Evolutionary conservation across 2,113 vertebrate genomes (phyloP).

Genomic region (Promerops cafer): DNA sequence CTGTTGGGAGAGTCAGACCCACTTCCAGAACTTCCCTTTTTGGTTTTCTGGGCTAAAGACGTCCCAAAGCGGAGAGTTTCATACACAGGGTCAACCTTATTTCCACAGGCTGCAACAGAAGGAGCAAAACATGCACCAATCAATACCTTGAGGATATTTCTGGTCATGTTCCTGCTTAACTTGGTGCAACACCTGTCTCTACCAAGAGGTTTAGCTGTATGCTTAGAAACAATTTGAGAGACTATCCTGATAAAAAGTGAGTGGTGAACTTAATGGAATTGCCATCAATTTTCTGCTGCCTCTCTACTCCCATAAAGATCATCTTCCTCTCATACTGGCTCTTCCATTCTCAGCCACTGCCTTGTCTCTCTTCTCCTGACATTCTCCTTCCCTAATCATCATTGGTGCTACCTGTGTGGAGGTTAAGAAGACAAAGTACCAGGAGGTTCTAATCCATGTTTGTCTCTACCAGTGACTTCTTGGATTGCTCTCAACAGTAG

Average conservation of each 20-base stretch:
- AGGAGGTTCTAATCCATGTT: neutral
- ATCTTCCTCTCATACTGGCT: neutral
- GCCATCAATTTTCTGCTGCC: neutral
- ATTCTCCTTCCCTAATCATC: neutral
- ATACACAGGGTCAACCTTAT: slow-evolving; percentile 97
- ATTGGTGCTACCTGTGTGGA: neutral
- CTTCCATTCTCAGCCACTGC: rapidly evolving
- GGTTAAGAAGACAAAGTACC: neutral
- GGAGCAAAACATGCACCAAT: neutral
- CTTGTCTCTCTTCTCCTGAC: neutral
- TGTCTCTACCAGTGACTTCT: neutral
- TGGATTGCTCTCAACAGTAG: neutral
- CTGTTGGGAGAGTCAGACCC: slow-evolving; percentile 89
- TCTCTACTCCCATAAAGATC: neutral
- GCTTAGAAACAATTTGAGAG: neutral
- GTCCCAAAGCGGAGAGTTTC: slow-evolving; percentile 96
- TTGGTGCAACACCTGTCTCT: neutral
- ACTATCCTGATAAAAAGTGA: neutral
- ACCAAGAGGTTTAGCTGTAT: neutral
- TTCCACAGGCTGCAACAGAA: slow-evolving; percentile 86
- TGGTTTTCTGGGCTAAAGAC: slow-evolving; percentile 92
- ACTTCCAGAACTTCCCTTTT: slow-evolving; percentile 83
- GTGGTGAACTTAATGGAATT: neutral
- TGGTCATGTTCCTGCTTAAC: neutral
- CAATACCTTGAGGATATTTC: neutral